Evolutionary conservation across 2,888 invertebrate genomes (phyloP).

Genomic region (Loripinus fragilis): DNA sequence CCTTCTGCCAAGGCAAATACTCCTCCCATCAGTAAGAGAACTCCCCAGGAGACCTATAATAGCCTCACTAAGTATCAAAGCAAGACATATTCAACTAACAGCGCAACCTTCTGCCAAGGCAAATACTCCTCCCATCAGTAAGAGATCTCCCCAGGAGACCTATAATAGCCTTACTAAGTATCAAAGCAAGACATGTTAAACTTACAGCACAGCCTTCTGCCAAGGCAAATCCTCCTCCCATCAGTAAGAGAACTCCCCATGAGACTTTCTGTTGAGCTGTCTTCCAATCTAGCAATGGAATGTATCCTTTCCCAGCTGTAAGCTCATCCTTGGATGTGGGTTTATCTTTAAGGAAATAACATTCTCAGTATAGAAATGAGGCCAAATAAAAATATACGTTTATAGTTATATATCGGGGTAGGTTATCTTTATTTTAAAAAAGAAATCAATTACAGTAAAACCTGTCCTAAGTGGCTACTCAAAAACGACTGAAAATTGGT

Average conservation of each 20-base stretch:
- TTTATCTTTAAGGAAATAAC: background rate
- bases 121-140: conserved; percentile 94
- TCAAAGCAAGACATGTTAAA: no score
- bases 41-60: conserved; percentile 96
- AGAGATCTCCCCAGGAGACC: conserved; percentile 95
- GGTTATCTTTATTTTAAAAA: no score
- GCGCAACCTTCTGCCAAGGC: conserved; percentile 94
- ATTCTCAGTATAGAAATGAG: no score
- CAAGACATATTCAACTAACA: no score
- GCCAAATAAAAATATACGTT: no score
- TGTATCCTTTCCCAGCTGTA: conserved; percentile 65
- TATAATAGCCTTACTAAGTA: no score
- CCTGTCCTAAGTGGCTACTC: no score
- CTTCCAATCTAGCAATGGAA: conserved; percentile 92
- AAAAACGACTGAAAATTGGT: no score
- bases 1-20: conserved; percentile 96
- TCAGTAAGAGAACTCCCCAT: conserved; percentile 94
- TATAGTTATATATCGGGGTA: no score
- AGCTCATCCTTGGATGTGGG: conserved; percentile 26
- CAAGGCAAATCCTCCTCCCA: conserved; percentile 95
- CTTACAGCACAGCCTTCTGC: conserved; percentile 91
- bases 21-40: conserved; percentile 93
- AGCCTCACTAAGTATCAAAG: no score
- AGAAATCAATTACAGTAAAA: background rate
- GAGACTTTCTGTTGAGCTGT: conserved; percentile 93